These are phyloP conservation scores for Abrostola triplasia DNA, from an alignment of 2,888 invertebrate genomes.

Conservation along the genomic window DNA sequence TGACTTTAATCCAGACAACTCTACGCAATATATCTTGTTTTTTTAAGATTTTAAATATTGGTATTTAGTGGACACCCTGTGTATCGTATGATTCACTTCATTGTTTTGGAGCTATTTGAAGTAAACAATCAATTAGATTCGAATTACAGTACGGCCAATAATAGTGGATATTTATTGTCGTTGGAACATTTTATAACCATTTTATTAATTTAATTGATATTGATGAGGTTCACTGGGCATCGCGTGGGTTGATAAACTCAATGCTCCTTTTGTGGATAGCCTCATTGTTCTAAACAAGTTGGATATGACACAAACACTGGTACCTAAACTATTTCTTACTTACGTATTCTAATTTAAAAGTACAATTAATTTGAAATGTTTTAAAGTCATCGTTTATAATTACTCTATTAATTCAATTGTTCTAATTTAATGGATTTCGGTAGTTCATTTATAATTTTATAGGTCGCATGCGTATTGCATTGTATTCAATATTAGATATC, in stretches of 20 bases:
- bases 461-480: constrained; percentile 14
- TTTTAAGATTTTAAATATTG: constrained; percentile 14
- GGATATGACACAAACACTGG: constrained; percentile 38
- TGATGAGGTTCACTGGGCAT: constrained; percentile 74
- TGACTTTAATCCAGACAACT: constrained; percentile 13
- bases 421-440: constrained; percentile 14
- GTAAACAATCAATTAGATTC: constrained; percentile 85
- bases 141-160: constrained; percentile 80
- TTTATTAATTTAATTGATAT: constrained; percentile 85
- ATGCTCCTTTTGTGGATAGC: constrained; percentile 64
- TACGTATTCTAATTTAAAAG: constrained; percentile 10
- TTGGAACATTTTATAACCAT: constrained; percentile 84
- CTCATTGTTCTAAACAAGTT: constrained; percentile 64
- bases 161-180: constrained; percentile 85
- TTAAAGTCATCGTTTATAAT: constrained; percentile 25
- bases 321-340: constrained; percentile 7
- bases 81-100: constrained; percentile 80
- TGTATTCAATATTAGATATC: constrained; percentile 29
- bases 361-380: constrained; percentile 11
- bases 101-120: constrained; percentile 82
- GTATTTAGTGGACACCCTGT: constrained; percentile 58
- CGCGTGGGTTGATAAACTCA: constrained; percentile 75
- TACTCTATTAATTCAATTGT: constrained; percentile 8
- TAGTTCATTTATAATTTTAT: constrained; percentile 18
- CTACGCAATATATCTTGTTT: neutral